Base-by-base conservation (phyloP, 2,113 vertebrate genomes). In the Paralichthys olivaceus region DNA sequence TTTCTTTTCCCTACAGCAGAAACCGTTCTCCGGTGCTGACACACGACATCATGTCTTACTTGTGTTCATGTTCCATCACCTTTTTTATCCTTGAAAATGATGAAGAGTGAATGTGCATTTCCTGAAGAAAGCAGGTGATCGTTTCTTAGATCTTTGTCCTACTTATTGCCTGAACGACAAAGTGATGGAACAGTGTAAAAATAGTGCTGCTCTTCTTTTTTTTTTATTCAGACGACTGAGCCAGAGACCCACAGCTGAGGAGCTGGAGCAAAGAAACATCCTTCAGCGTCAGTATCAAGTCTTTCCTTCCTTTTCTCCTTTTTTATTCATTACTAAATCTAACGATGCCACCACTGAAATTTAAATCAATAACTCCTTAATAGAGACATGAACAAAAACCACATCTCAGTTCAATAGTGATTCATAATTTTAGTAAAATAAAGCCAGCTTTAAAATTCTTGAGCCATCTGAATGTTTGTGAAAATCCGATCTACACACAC, bases 241-340 rank as follows among this genome's bases (percentile, higher is more conserved):
- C 77, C 97, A 99, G 93, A 97, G 98, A 89, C 98, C 98, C 0
- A 96, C 96, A 32, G 95, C 96, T 1, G 97, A 99, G 85, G 98
- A 99, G 73, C 92, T 99, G 60, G 98, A 99, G 91, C 98, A 99
- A 84, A 96, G 98, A 86, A 99, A 99, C 91, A 99, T 99, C 77
- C 95, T 99, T 51, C 97, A 97, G 19, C 96, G 98, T 99, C 68
- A 98, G 93, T 92, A 81, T 84, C 58, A 62, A 68, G 13, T 70
- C 64, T 55, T 67, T 51, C 49, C 68, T 58, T 72, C 47, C n/a
- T 57, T 77, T 47, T 63, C 17, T 61, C 12, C 28, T 59, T 72
- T 28, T 20, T 45, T 60, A 11, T 49, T 11, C 26, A 22, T 68
- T 13, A 29, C 7, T 23, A 11, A 23, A 56, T 2, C 17, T 26